A percentile compares a stretch with the other conserved stretches of the same genome.
Conservation (phyloP, 2,888 invertebrate species). For the Xestia sexstrigata region DNA sequence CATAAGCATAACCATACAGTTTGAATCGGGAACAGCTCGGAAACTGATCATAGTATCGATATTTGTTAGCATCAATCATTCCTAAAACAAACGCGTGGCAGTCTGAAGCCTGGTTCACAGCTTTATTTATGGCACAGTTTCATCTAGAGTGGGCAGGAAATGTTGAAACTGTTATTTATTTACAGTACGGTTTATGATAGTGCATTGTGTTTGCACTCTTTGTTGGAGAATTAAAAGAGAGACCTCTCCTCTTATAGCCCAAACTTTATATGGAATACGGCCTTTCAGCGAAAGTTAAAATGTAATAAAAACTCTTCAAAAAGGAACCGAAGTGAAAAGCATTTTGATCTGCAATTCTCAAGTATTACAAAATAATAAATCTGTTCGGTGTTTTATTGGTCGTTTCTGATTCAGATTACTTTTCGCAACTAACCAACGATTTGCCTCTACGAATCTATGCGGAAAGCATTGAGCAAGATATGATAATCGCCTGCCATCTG, state of each 20-base stretch:
- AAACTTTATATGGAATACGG: not conserved
- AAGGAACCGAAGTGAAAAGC: not conserved
- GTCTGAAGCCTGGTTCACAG: conserved; percentile 28
- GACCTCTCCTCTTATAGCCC: not conserved
- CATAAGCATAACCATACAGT: conserved; percentile 8
- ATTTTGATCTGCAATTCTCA: not conserved
- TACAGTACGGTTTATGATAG: conserved; percentile 8
- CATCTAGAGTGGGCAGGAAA: conserved; percentile 24
- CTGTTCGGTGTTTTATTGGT: conserved; percentile 30
- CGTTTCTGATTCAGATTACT: conserved; percentile 32
- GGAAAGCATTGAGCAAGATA: conserved; percentile 52
- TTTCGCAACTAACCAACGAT: conserved; percentile 38
- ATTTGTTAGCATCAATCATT: conserved; percentile 58
- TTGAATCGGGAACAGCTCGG: conserved; percentile 32
- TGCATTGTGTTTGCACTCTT: conserved; percentile 24
- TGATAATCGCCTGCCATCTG: conserved; percentile 36
- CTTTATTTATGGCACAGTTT: conserved; percentile 41
- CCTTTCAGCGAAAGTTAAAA: not conserved
- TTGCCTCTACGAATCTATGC: conserved; percentile 38
- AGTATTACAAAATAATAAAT: conserved; percentile 31
- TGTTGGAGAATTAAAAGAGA: not conserved
- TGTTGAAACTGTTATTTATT: conserved; percentile 26
- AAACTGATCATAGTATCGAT: conserved; percentile 55
- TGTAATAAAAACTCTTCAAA: not conserved
- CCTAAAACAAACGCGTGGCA: conserved; percentile 42